A percentile compares a stretch with the other conserved stretches of the same genome.
phyloP scores from a whole-genome alignment of 1,140 invertebrate genomes.

The Solen grandis region DNA sequence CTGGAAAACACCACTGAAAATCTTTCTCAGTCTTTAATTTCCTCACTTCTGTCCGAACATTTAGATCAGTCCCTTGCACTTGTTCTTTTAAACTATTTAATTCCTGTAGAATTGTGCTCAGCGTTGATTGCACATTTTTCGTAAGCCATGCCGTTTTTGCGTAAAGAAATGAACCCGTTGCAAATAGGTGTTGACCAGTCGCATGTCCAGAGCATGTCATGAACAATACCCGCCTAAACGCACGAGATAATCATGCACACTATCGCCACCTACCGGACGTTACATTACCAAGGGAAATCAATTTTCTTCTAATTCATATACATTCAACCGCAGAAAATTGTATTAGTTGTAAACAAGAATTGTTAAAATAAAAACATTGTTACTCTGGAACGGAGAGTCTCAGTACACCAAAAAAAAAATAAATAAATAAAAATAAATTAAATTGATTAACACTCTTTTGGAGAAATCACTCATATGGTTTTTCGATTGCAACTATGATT shows the following conservation, averaged over 20 bases:
- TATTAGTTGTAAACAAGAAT: too few species aligned
- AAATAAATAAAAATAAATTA: too few species aligned
- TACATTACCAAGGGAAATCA: too few species aligned
- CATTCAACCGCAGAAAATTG: too few species aligned
- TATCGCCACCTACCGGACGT: neutral
- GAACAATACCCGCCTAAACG: neutral
- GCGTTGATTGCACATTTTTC: neutral
- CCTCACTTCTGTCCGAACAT: constrained; percentile 13
- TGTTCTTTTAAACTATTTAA: neutral
- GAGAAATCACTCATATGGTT: too few species aligned
- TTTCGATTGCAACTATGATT: too few species aligned
- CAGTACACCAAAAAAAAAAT: too few species aligned
- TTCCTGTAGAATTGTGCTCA: neutral
- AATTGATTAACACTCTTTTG: too few species aligned
- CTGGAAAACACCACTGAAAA: constrained; percentile 29
- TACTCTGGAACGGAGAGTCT: too few species aligned
- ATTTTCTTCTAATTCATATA: too few species aligned
- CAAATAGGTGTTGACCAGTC: neutral
- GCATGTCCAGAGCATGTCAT: neutral
- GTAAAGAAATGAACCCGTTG: neutral
- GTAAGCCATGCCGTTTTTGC: neutral
- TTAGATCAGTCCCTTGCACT: neutral
- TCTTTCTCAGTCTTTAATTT: constrained; percentile 16
- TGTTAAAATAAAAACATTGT: too few species aligned
- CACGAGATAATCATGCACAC: neutral